Evolutionary conservation across 2,888 invertebrate species (phyloP), one percentile per base, ranked within the genome.

Genomic region (Anaspis maculata): DNA sequence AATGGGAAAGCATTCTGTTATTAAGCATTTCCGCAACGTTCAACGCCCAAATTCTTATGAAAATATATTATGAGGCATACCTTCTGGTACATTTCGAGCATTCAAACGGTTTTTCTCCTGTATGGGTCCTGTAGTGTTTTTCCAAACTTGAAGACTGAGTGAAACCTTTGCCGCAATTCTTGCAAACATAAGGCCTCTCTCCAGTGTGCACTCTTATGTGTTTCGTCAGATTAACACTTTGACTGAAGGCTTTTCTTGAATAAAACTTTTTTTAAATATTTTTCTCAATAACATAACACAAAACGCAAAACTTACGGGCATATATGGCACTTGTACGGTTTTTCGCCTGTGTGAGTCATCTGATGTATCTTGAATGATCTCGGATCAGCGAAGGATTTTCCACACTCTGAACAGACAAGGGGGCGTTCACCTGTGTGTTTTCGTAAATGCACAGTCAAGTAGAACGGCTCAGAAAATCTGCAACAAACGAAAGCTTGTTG

Each of bases 361-460:
- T 48, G 44, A 30, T 59, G 59, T 2, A 48, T 46, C 37, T 54
- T 57, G 3, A 56, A 31, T 3, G 56, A 59, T 14, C 57, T 39
- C 7, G 59, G 59, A 43, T 59, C 57, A 5, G 57, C 56, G 45
- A 57, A 59, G 6, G 51, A 42, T 40, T 57, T 59, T 3, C 51
- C 45, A 39, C 59, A 59, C 5, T 41, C 30, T 3, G 46, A 34
- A 44, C 59, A 59, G 26, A 49, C 46, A 23, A 57, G 38, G 2
- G 59, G 59, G 10, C 56, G 45, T 42, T 59, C 57, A 3, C 59
- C 59, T 3, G 59, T 55, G 32, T 59, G 59, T 28, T 57, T 57
- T 9, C 59, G 42, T 36, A 49, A 48, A 29, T 59, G 59, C n/a
- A 59, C 44, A 21, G 51, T 55, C 16, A 57, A 41, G 33, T 59